Percentiles rank a stretch among this genome's conserved stretches.
Evolutionary conservation across 2,888 invertebrate genomes (phyloP).

Genomic region (Stenchaetothrips biformis): DNA sequence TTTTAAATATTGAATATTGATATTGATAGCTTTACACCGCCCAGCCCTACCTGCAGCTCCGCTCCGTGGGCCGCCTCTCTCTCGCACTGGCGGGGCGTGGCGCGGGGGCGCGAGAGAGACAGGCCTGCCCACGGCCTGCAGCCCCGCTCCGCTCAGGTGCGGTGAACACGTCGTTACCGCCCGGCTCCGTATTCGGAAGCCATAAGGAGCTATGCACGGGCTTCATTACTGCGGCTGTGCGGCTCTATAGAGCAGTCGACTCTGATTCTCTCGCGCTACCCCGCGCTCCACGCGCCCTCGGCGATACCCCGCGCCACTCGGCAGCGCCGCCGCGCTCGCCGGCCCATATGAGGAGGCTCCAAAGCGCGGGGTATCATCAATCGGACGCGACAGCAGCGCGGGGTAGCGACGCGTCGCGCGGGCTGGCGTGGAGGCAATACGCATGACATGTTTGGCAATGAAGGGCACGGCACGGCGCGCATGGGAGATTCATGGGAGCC

Average conservation of each 20-base stretch:
- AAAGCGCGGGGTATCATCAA: conserved; percentile 3
- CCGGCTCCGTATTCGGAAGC: neutral
- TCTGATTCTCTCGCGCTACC: no score
- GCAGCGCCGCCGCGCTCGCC: neutral
- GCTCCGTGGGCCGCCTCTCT: no score
- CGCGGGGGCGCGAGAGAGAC: no score
- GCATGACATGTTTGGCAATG: neutral
- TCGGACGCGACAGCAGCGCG: neutral
- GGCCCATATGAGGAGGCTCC: neutral
- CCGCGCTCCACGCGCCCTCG: neutral
- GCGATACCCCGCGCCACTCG: conserved; percentile 1
- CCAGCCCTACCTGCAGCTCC: neutral
- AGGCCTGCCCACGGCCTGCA: no score
- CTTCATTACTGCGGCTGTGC: neutral
- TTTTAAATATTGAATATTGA: no score
- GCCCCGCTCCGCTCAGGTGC: neutral
- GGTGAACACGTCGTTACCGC: conserved; percentile 5
- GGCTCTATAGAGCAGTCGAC: neutral
- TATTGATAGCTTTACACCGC: no score
- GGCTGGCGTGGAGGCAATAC: neutral
- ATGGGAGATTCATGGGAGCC: conserved; percentile 13
- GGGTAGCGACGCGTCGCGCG: neutral
- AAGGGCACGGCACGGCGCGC: neutral
- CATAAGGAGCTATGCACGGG: conserved; percentile 4
- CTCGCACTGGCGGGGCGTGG: no score